A percentile compares a stretch with the other conserved stretches of the same genome.
These are phyloP conservation scores for Eudasyphora cyanicolor DNA, from an alignment of 2,888 invertebrate species.

Conservation along the genomic window DNA sequence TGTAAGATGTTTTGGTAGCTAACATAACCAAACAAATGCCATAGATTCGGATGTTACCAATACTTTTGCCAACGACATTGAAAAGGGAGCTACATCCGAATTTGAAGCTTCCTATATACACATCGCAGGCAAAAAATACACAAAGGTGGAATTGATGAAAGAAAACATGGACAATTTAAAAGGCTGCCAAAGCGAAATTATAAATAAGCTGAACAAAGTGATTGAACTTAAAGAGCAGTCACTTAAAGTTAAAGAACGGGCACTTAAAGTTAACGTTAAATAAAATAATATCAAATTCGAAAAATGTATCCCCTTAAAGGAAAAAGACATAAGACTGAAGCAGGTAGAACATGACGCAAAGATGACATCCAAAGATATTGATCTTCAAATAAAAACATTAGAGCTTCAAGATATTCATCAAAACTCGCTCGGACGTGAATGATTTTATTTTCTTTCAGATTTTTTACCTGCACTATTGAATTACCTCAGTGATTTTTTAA, in stretches of 20 bases:
- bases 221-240: too few relatives aligned
- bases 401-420: constrained; percentile 25
- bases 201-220: constrained; percentile 21
- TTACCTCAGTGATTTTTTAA: too few relatives aligned
- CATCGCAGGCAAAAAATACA: background rate
- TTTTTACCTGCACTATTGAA: background rate
- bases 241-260: constrained; percentile 42
- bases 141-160: constrained; percentile 10
- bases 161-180: constrained; percentile 34
- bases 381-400: constrained; percentile 35
- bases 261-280: too few relatives aligned
- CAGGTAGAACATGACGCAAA: background rate
- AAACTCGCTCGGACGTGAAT: background rate
- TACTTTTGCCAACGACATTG: constrained; percentile 4
- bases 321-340: constrained; percentile 21
- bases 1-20: constrained; percentile 37
- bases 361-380: constrained; percentile 36
- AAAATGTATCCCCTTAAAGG: constrained; percentile 31
- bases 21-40: constrained; percentile 15
- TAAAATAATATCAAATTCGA: constrained; percentile 39
- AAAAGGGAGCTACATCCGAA: constrained; percentile 19
- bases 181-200: constrained; percentile 43
- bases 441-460: background rate
- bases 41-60: constrained; percentile 20
- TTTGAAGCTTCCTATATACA: constrained; percentile 18